Base-by-base conservation (phyloP, 2,888 invertebrate genomes). In the Ichneumoninae sp. region DNA sequence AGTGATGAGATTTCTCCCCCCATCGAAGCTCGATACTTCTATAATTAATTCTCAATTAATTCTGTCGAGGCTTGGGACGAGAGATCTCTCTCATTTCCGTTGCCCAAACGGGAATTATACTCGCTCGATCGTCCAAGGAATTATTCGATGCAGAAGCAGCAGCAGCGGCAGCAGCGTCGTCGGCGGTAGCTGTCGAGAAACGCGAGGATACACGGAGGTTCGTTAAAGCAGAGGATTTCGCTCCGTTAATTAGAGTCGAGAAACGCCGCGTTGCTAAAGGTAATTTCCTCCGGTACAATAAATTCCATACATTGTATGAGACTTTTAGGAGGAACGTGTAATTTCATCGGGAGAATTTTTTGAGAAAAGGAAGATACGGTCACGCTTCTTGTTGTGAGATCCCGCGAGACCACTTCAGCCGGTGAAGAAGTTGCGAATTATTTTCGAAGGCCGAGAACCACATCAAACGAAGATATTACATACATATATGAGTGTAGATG, bases 31-130 rank as follows among this genome's bases (percentile, higher is more conserved):
- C 76, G 66, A 60, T 69, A 75, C 70, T 66, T 78, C 57, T 65
- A 70, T 81, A 85, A 85, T 85, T 70, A 79, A 85, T 78, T 85
- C 81, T 73, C 69, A 81, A 84, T 84, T 81, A 70, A 84, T 70
- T 63, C n/a, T 13, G 22, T 54, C 26, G 36, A 13, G 54, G 22
- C 50, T 63, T 16, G 50, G 22, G 68, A 22, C 36, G 63, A 80
- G 68, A 69, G 66, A 69, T 47, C 40, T 74, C 69, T 69, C 69
- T 69, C 65, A 65, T 81, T 78, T 78, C 78, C 77, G 69, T 63
- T 63, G 47, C 65, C 50, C 63, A 66, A 81, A 50, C 63, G 44
- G 40, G 70, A 40, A 57, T 77, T 65, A 82, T 76, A 68, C 52
- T 33, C 50, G 50, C 2, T 36, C 33, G 47, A 77, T 44, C 22